Evolutionary conservation across 2,113 vertebrate genomes (phyloP).

Genomic region (Tragelaphus strepsiceros): DNA sequence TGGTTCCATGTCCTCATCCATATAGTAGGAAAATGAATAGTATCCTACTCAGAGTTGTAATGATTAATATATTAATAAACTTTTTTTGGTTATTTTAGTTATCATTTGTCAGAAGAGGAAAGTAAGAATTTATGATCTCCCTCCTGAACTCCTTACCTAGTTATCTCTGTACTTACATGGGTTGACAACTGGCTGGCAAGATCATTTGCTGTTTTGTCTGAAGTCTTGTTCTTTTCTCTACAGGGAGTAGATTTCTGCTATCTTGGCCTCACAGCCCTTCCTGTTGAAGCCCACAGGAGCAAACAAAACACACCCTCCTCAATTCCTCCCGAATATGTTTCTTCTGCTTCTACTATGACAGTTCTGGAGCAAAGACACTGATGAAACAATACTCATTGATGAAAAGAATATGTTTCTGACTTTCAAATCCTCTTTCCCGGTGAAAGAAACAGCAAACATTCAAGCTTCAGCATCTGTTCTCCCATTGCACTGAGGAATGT

Average conservation of each 20-base stretch:
- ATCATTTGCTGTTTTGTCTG: background rate
- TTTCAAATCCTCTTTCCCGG: slow-evolving; percentile 23
- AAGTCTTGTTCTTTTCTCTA: slow-evolving; percentile 39
- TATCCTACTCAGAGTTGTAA: background rate
- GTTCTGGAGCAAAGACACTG: slow-evolving; percentile 66
- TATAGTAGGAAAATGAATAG: no score
- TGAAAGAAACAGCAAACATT: slow-evolving; percentile 61
- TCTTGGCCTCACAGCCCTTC: slow-evolving; percentile 65
- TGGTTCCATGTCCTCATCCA: background rate
- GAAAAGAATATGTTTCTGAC: slow-evolving; percentile 63
- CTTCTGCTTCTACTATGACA: slow-evolving; percentile 68
- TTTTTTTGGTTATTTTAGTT: background rate
- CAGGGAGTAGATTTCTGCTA: slow-evolving; percentile 76
- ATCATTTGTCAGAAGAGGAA: background rate
- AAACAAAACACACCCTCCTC: slow-evolving; percentile 45
- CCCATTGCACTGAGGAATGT: slow-evolving; percentile 84
- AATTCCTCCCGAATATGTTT: slow-evolving; percentile 69
- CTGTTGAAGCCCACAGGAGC: slow-evolving; percentile 70
- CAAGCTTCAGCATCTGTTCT: slow-evolving; percentile 66
- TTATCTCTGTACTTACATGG: background rate
- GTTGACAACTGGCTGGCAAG: background rate
- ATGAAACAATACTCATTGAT: slow-evolving; percentile 47
- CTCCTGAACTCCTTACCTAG: background rate
- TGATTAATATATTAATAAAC: background rate
- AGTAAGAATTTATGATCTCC: background rate